Evolutionary conservation across 2,113 vertebrate genomes (phyloP).

Genomic region (Prolemur simus): DNA sequence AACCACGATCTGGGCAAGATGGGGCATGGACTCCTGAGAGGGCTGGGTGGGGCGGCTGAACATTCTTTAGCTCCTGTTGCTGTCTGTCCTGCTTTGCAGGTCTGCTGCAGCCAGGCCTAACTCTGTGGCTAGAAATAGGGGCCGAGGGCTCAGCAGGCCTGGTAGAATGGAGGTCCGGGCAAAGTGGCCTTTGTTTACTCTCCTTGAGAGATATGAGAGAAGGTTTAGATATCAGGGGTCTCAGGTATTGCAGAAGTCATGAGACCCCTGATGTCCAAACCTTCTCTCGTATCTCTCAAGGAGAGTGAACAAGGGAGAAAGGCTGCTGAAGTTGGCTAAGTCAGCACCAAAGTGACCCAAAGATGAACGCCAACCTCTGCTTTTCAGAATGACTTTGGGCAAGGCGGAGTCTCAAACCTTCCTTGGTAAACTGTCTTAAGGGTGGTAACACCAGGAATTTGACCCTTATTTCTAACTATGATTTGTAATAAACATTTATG

Average conservation of each 20-base stretch:
- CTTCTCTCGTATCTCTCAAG: background rate
- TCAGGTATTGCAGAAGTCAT: no score
- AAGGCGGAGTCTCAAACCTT: background rate
- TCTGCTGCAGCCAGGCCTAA: background rate
- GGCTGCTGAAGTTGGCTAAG: no score
- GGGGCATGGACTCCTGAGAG: background rate
- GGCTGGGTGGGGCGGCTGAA: background rate
- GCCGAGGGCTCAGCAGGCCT: background rate
- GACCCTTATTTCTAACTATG: background rate
- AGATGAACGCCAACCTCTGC: background rate
- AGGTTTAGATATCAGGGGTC: background rate
- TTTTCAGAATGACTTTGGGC: background rate
- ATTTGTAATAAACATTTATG: background rate
- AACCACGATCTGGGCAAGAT: background rate
- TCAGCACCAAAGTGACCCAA: background rate
- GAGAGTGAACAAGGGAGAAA: background rate
- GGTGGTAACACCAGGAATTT: background rate
- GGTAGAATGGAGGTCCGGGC: fast-evolving
- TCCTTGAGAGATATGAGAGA: background rate
- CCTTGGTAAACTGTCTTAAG: background rate
- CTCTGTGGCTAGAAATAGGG: background rate
- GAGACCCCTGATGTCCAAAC: background rate
- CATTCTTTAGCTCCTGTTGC: background rate
- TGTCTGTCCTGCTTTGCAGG: no score
- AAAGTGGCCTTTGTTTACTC: background rate